These are phyloP conservation scores for Myotis pilosus DNA, from an alignment of 2,797 vertebrate species.

Conservation along the genomic window DNA sequence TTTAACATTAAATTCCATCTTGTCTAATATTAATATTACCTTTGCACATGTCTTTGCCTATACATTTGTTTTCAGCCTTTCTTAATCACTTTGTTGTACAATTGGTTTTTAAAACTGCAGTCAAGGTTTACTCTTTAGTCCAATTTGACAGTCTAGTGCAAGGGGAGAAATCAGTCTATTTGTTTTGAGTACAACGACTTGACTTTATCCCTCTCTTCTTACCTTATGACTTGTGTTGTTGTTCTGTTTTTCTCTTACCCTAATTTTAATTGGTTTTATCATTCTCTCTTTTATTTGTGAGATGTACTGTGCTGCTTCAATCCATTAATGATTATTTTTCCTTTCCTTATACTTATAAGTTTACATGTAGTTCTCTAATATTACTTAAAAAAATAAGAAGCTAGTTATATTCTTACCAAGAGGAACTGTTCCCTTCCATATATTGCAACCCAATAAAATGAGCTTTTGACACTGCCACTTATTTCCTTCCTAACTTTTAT, in stretches of 20 bases:
- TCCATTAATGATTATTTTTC: not conserved
- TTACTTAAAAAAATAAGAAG: not conserved
- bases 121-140: not conserved
- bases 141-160: not conserved
- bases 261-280: not conserved
- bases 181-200: not conserved
- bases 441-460: not conserved
- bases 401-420: not conserved
- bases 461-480: not conserved
- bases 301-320: not conserved
- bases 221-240: not conserved
- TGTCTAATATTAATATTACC: not conserved
- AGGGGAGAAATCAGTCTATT: not conserved
- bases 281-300: not conserved
- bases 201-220: not conserved
- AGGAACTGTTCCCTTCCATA: not conserved
- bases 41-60: not conserved
- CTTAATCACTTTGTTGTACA: not conserved
- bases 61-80: not conserved
- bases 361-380: not conserved
- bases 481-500: accelerated
- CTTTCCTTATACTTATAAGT: not conserved
- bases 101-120: not conserved
- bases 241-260: not conserved
- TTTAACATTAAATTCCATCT: slow-evolving; percentile 15